Percentiles rank a stretch among this genome's conserved stretches.
Evolutionary conservation across 2,888 invertebrate genomes (phyloP).

Genomic region (Drosophila anomalata): DNA sequence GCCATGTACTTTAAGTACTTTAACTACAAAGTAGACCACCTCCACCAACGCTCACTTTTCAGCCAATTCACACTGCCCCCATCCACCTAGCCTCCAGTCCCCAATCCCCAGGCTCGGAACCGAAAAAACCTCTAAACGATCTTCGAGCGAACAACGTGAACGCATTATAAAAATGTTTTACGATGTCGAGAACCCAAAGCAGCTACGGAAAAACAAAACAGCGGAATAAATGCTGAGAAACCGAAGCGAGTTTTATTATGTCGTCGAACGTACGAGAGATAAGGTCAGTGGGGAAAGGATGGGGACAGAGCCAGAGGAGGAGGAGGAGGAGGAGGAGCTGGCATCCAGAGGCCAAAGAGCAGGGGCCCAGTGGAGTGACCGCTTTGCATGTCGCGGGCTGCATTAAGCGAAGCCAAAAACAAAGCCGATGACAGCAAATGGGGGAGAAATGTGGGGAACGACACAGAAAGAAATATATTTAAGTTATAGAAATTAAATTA

Average conservation of each 20-base stretch:
- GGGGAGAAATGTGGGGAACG: constrained; percentile 16
- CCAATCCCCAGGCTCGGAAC: not conserved
- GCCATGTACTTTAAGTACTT: constrained; percentile 4
- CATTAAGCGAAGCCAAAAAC: constrained; percentile 70
- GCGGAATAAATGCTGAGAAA: constrained; percentile 54
- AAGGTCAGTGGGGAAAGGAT: constrained; percentile 24
- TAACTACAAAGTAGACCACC: constrained; percentile 32
- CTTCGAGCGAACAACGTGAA: constrained; percentile 47
- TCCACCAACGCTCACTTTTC: not conserved
- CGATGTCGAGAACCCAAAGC: constrained; percentile 48
- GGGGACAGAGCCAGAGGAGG: not conserved
- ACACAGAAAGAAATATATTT: not conserved
- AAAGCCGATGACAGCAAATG: constrained; percentile 39
- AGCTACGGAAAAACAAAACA: constrained; percentile 25
- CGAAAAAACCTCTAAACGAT: constrained; percentile 36
- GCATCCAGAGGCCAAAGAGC: constrained; percentile 18
- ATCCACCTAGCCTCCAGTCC: not conserved
- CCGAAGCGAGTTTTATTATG: constrained; percentile 72
- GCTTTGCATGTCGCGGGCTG: constrained; percentile 65
- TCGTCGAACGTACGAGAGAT: constrained; percentile 49
- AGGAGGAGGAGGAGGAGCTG: not conserved
- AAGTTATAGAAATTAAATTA: not conserved
- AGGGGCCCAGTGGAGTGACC: constrained; percentile 39
- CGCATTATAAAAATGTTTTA: constrained; percentile 75
- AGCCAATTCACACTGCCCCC: not conserved